These are phyloP conservation scores for Egretta garzetta DNA, from an alignment of 2,113 vertebrate genomes.

Conservation along the genomic window DNA sequence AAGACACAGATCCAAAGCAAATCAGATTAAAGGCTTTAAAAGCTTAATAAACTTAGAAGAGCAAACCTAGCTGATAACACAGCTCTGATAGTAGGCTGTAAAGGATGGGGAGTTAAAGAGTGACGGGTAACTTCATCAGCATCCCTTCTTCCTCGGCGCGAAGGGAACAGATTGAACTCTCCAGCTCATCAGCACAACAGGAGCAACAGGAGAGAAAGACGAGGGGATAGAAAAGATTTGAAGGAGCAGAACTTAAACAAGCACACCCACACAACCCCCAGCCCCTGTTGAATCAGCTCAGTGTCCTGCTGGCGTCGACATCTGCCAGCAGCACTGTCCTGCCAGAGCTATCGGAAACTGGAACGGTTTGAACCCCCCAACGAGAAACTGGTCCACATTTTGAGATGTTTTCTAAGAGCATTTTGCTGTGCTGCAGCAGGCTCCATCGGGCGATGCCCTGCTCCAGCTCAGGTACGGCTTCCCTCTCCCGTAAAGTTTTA, in stretches of 20 bases:
- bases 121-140: not conserved
- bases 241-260: not conserved
- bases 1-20: not conserved
- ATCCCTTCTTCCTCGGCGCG: not conserved
- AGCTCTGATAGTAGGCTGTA: not conserved
- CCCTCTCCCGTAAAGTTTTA: not conserved
- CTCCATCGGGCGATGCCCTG: not conserved
- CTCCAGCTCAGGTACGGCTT: not conserved
- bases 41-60: constrained; percentile 20
- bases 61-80: constrained; percentile 1
- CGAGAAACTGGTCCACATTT: not conserved
- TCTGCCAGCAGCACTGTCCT: not conserved
- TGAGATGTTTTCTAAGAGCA: not conserved
- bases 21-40: constrained; percentile 44
- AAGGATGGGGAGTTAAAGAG: not conserved
- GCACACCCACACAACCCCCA: not conserved
- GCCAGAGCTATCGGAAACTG: not conserved
- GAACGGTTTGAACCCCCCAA: not conserved
- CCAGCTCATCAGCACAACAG: not conserved
- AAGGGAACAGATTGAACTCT: not conserved
- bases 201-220: not conserved
- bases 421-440: not conserved
- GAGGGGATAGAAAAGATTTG: not conserved
- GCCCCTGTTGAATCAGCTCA: not conserved
- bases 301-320: not conserved